phyloP scores from a whole-genome alignment of 2,888 invertebrate genomes.

The Pinctada fucata region DNA sequence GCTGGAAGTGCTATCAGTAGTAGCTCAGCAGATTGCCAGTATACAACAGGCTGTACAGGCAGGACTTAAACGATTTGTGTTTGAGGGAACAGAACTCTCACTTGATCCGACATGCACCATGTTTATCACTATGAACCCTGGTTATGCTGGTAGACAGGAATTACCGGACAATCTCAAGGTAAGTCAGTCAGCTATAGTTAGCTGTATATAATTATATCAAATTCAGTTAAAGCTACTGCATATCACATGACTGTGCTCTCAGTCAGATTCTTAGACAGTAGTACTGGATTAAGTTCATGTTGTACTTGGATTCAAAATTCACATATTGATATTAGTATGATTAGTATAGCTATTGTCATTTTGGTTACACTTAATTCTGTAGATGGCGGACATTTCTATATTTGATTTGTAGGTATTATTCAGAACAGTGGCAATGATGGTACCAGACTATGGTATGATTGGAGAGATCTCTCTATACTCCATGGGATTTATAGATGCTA shows the following conservation, averaged over 20 bases:
- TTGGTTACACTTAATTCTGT: no score
- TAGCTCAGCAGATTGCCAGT: conserved; percentile 94
- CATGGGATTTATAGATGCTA: conserved; percentile 77
- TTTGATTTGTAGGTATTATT: conserved; percentile 77
- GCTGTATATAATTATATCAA: no score
- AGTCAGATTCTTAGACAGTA: no score
- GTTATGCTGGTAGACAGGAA: conserved; percentile 77
- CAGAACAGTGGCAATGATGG: conserved; percentile 78
- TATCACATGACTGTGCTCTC: no score
- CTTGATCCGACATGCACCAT: conserved; percentile 77
- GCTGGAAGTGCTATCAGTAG: conserved; percentile 93
- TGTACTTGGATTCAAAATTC: no score
- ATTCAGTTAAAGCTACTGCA: no score
- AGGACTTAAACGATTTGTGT: conserved; percentile 88
- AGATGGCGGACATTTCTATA: no score
- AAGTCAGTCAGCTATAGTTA: neutral
- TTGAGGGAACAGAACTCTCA: conserved; percentile 77
- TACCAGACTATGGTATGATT: conserved; percentile 78
- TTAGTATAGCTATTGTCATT: no score
- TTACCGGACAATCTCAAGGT: conserved; percentile 77
- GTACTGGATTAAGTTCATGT: no score
- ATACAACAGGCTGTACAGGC: conserved; percentile 92
- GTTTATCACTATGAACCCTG: conserved; percentile 79
- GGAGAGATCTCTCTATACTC: conserved; percentile 78
- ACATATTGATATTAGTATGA: no score